Conservation (phyloP, 2,113 vertebrate genomes). For the Penelope pileata region DNA sequence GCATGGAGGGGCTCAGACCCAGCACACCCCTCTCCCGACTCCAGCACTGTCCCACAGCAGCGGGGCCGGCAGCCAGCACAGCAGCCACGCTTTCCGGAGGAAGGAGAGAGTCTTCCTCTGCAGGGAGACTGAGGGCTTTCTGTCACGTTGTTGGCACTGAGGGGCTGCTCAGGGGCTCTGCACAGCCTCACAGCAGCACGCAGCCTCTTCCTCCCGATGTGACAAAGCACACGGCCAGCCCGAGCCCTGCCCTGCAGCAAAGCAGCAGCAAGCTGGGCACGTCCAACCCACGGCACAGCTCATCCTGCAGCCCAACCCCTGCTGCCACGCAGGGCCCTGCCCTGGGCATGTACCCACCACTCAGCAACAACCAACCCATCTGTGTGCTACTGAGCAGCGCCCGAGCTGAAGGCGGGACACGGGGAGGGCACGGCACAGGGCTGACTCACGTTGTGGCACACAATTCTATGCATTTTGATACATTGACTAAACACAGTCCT, state of each 20-base stretch:
- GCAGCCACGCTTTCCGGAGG: conserved; percentile 39
- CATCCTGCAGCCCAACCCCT: too few species aligned
- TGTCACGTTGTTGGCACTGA: not conserved
- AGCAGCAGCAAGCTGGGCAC: too few species aligned
- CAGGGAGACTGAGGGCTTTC: not conserved
- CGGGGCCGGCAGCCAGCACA: not conserved
- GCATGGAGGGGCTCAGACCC: not conserved
- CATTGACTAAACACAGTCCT: too few species aligned
- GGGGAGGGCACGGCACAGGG: too few species aligned
- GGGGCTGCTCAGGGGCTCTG: not conserved
- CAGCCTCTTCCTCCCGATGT: not conserved
- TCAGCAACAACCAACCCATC: too few species aligned
- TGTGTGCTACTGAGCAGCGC: too few species aligned
- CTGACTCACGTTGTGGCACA: too few species aligned
- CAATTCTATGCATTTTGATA: too few species aligned
- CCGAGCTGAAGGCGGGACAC: too few species aligned
- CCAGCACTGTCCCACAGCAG: not conserved
- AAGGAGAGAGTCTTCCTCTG: conserved; percentile 4
- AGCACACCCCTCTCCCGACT: not conserved
- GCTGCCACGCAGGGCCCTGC: too few species aligned
- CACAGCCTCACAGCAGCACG: fast-evolving
- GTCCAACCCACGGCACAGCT: not conserved
- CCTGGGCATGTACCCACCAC: too few species aligned
- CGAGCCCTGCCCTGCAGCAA: fast-evolving
- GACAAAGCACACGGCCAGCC: not conserved